phyloP scores from a whole-genome alignment of 2,888 invertebrate genomes.

The Pteria penguin region DNA sequence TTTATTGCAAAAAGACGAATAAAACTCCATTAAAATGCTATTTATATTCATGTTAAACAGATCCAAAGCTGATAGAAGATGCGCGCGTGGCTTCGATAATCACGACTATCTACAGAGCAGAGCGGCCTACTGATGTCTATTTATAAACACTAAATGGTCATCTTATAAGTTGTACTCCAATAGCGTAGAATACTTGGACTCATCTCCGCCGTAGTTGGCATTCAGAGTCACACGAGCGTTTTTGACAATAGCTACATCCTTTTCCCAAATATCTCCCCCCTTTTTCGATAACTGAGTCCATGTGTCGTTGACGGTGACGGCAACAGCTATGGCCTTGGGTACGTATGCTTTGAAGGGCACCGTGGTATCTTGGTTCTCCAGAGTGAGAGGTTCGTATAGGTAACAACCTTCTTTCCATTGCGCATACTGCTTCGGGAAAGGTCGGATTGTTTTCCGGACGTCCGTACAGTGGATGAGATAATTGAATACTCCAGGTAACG shows the following conservation, averaged over 20 bases:
- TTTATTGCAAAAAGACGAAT: no score
- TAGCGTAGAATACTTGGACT: conserved; percentile 78
- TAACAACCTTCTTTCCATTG: conserved; percentile 80
- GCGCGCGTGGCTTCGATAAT: no score
- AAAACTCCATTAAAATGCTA: no score
- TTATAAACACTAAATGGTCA: no score
- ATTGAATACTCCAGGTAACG: conserved; percentile 78
- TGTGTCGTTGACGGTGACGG: conserved; percentile 75
- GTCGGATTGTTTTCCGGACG: conserved; percentile 60
- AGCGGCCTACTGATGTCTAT: no score
- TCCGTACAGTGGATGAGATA: conserved; percentile 74
- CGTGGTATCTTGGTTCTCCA: conserved; percentile 63
- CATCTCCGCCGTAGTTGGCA: conserved; percentile 76
- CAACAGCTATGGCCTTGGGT: conserved; percentile 76
- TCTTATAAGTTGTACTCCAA: conserved; percentile 74
- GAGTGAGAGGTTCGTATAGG: conserved; percentile 70
- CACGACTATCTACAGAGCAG: no score
- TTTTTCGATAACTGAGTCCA: conserved; percentile 78
- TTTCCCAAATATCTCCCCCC: conserved; percentile 72
- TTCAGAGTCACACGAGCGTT: conserved; percentile 76
- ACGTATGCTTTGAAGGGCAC: conserved; percentile 70
- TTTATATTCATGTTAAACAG: no score
- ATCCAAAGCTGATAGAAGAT: no score
- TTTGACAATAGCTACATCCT: conserved; percentile 67
- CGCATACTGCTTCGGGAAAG: conserved; percentile 79